Evolutionary conservation across 2,797 vertebrate genomes (phyloP).

Genomic region (Sciaenops ocellatus): DNA sequence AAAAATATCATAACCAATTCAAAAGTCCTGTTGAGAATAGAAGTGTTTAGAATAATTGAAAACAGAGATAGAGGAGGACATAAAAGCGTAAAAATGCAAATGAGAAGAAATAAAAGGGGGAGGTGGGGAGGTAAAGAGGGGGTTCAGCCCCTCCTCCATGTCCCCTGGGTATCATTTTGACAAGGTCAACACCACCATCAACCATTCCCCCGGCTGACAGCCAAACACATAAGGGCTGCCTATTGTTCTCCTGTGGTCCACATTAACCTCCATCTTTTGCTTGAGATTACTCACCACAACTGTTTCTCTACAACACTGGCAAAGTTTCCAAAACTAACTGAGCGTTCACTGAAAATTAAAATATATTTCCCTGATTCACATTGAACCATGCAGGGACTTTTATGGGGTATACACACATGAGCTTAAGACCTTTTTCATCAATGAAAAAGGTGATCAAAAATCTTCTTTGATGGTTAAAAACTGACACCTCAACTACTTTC

Average conservation of each 20-base stretch:
- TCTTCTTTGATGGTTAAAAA: too few species aligned
- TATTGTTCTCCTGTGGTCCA: conserved; percentile 53
- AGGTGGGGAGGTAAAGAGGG: conserved; percentile 15
- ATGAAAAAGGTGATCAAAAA: too few species aligned
- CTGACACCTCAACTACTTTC: too few species aligned
- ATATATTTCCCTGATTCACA: too few species aligned
- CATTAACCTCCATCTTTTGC: not conserved
- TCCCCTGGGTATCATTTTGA: conserved; percentile 64
- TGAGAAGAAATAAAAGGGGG: conserved; percentile 46
- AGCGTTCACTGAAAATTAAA: not conserved
- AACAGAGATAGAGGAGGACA: not conserved
- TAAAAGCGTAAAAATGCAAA: conserved; percentile 52
- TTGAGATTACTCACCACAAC: not conserved
- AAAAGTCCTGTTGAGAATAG: not conserved
- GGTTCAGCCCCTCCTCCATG: conserved; percentile 31
- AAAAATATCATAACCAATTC: not conserved
- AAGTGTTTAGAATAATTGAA: not conserved
- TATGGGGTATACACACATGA: too few species aligned
- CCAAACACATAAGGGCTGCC: conserved; percentile 41
- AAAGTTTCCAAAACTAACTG: not conserved
- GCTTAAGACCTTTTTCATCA: too few species aligned
- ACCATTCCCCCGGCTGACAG: conserved; percentile 46
- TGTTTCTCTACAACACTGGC: not conserved
- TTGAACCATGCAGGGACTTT: too few species aligned
- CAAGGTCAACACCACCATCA: conserved; percentile 73